phyloP scores from a whole-genome alignment of 1,140 invertebrate genomes.

The Dreissena polymorpha region DNA sequence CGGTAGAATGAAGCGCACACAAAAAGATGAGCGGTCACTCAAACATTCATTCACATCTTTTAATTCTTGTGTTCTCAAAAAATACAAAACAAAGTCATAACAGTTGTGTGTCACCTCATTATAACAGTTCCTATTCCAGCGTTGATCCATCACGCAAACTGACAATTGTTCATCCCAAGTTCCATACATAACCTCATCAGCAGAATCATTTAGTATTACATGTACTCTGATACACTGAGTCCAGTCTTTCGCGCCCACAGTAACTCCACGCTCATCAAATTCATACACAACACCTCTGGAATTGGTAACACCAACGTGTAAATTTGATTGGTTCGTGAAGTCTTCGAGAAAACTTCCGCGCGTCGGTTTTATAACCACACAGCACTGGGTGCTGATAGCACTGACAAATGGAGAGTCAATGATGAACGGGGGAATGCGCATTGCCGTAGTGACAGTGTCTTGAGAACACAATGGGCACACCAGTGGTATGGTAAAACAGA shows the following conservation, averaged over 20 bases:
- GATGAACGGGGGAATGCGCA: conserved; percentile 41
- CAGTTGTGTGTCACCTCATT: conserved; percentile 36
- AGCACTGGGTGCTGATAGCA: conserved; percentile 5
- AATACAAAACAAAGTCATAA: conserved; percentile 38
- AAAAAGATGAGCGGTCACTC: conserved; percentile 30
- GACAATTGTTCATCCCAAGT: conserved; percentile 13
- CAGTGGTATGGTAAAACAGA: conserved; percentile 31
- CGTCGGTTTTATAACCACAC: conserved; percentile 51
- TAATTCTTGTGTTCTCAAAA: conserved; percentile 15
- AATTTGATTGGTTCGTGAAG: conserved; percentile 32
- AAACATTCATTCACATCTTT: conserved; percentile 11
- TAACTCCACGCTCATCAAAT: conserved; percentile 47
- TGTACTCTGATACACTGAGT: conserved; percentile 31
- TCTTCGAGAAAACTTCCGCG: conserved; percentile 34
- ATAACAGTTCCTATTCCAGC: conserved; percentile 22
- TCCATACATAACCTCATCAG: neutral
- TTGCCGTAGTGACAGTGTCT: neutral
- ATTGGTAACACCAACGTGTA: conserved; percentile 47
- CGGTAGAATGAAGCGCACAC: conserved; percentile 35
- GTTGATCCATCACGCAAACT: neutral
- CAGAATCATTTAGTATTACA: neutral
- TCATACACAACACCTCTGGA: conserved; percentile 35
- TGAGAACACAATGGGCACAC: conserved; percentile 26
- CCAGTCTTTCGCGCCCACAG: conserved; percentile 18
- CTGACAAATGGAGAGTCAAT: conserved; percentile 31